Evolutionary conservation across 2,888 invertebrate genomes (phyloP), one percentile per base, ranked within the genome.

Genomic region (Phoenoteleia sp.): DNA sequence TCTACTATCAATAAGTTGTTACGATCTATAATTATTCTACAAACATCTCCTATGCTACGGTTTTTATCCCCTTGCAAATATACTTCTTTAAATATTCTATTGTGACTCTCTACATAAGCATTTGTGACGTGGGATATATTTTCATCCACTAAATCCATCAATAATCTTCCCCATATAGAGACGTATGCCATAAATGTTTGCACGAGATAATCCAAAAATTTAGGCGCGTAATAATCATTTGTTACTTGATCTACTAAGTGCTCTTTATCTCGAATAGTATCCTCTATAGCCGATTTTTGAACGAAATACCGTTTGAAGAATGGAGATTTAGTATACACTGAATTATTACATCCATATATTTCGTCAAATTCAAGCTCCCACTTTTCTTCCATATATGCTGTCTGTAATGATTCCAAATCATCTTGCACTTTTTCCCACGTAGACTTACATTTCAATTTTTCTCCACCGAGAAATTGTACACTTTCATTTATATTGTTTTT

Each of bases 71-170:
- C 66, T 45, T 76, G 4, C 11, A 76, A 17, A 45, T 42, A 6
- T 2, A 6, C 21, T n/a, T 72, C n/a, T 33, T 81, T 81, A 5
- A 81, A 36, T 0, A 21, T n/a, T 58, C 15, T 60, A n/a, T 81
- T 60, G n/a, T 74, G 67, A 36, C 67, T 77, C 47, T 87, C 86
- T 3, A 79, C 49, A 11, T 76, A 85, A 15, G 86, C 86, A 66
- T 88, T 87, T 7, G 77, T 87, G 3, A 86, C 42, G 21, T 79
- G 66, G 13, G 74, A 86, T 49, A 87, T 83, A 0, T 77, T 29
- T 2, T 17, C 9, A 36, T 81, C 75, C 0, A 87, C 27, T 3
- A 83, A 52, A 29, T 87, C 54, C 17, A 87, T n/a, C 29, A 81
- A 62, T 6, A 87, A 7, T 3, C 76, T 52, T 11, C 75, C 74